Base-by-base conservation (phyloP, 2,797 vertebrate species). In the Smutsia gigantea region DNA sequence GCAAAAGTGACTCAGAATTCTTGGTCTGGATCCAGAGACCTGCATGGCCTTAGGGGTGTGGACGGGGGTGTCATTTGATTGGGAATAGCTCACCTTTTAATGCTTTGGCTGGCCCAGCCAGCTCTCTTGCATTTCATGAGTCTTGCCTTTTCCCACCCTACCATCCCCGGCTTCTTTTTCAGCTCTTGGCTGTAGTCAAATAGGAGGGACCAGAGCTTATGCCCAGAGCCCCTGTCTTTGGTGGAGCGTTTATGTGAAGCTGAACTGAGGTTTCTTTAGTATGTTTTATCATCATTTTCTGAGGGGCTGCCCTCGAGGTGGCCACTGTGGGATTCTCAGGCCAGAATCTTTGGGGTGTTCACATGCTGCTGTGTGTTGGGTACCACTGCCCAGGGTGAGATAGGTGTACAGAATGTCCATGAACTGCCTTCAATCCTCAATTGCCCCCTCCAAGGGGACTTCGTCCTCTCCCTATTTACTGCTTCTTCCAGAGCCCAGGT, bases 1-100 rank as follows among this genome's bases (percentile, higher is more conserved):
- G 98, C 97, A 99, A 98, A 98, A 98, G 98, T 99, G 99, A 99
- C 98, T 99, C 98, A 99, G 98, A 98, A 94, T 90, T 97, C 93
- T 98, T 99, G 98, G 98, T 84, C 97, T 94, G 95, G 96, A 96
- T 98, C 98, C 98, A 99, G 97, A 15, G 81, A 97, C 96, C 98
- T 97, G 97, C 97, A 69, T 86, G 97, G 97, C 95, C 97, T 96
- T 97, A 93, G 94, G 97, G 97, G 97, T 4, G 64, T 68, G 63
- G 42, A 17, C 0, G 0, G 75, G 69, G 74, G 55, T 69, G 66
- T 90, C 95, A 85, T 97, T 95, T 82, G 97, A 97, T 98, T 98
- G 98, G 98, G 97, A 97, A 61, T 78, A 92, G 74, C 85, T 97
- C 97, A 97, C 98, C 97, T 98, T 97, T 79, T 94, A 97, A 95